Conservation (phyloP, 2,888 invertebrate species). For the Chrysotoxum bicinctum region DNA sequence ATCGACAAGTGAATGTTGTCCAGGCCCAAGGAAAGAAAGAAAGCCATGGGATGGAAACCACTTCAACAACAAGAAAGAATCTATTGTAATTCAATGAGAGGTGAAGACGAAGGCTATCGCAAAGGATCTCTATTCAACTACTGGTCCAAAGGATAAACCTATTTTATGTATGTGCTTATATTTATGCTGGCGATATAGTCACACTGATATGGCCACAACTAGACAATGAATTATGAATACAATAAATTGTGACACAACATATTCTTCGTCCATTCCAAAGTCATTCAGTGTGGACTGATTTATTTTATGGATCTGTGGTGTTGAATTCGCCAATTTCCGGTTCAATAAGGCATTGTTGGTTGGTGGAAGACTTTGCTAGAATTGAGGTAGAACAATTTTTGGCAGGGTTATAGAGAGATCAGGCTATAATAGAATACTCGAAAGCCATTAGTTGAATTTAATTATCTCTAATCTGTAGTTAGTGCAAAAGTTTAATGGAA, state of each 20-base stretch:
- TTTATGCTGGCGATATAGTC: not conserved
- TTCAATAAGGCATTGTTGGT: not conserved
- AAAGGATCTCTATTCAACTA: slow-evolving; percentile 35
- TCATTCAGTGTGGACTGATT: slow-evolving; percentile 47
- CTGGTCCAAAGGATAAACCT: slow-evolving; percentile 33
- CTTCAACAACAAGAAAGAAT: slow-evolving; percentile 41
- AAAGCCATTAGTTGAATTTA: not conserved
- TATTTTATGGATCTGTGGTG: slow-evolving; percentile 31
- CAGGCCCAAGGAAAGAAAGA: not conserved
- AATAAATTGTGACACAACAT: slow-evolving; percentile 70
- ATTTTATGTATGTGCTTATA: not conserved
- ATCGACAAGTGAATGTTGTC: slow-evolving; percentile 66
- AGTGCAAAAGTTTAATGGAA: too few species aligned
- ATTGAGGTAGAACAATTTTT: not conserved
- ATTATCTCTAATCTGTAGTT: not conserved
- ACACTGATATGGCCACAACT: not conserved
- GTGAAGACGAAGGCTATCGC: slow-evolving; percentile 21
- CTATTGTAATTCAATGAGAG: slow-evolving; percentile 55
- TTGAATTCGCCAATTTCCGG: slow-evolving; percentile 59
- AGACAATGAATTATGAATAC: slow-evolving; percentile 65
- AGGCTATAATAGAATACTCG: not conserved
- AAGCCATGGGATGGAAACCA: not conserved
- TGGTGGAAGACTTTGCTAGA: not conserved
- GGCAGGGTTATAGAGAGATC: not conserved
- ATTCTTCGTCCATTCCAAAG: slow-evolving; percentile 45